A percentile compares a stretch with the other conserved stretches of the same genome.
Conservation (phyloP, 2,888 invertebrate species). For the Eristalinus sepulchralis region DNA sequence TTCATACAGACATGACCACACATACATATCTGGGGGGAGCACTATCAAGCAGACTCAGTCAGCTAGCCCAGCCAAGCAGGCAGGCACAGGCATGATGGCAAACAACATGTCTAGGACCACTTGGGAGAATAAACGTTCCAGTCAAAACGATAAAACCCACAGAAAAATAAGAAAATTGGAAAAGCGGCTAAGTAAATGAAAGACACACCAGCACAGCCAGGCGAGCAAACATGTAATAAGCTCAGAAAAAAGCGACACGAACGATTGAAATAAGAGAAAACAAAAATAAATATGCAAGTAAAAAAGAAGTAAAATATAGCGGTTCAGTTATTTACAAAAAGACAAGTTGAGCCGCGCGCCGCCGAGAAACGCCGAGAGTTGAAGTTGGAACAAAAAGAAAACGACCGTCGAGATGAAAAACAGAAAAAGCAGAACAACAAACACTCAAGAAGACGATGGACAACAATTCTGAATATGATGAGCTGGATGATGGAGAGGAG, state of each 20-base stretch:
- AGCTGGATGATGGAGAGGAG: neutral
- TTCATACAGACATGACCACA: constrained; percentile 49
- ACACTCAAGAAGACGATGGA: constrained; percentile 61
- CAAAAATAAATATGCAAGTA: constrained; percentile 67
- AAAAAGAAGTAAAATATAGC: constrained; percentile 67
- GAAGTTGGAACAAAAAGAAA: neutral
- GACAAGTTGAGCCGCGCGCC: constrained; percentile 3
- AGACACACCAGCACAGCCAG: constrained; percentile 72
- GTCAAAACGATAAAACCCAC: constrained; percentile 68
- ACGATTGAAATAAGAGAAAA: constrained; percentile 67
- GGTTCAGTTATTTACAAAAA: constrained; percentile 71
- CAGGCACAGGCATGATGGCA: constrained; percentile 47
- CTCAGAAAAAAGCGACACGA: constrained; percentile 64
- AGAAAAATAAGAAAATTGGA: constrained; percentile 70
- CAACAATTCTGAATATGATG: constrained; percentile 51
- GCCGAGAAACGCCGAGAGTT: neutral
- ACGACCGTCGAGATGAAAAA: constrained; percentile 50
- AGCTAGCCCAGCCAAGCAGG: constrained; percentile 57
- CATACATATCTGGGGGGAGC: constrained; percentile 20
- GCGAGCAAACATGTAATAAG: constrained; percentile 71
- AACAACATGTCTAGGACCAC: constrained; percentile 69
- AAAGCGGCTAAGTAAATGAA: constrained; percentile 73
- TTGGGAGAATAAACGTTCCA: constrained; percentile 67
- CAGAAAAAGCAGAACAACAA: constrained; percentile 67
- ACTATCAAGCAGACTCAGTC: constrained; percentile 22